Base-by-base conservation (phyloP, 1,140 invertebrate genomes). In the Drosophila obscura region DNA sequence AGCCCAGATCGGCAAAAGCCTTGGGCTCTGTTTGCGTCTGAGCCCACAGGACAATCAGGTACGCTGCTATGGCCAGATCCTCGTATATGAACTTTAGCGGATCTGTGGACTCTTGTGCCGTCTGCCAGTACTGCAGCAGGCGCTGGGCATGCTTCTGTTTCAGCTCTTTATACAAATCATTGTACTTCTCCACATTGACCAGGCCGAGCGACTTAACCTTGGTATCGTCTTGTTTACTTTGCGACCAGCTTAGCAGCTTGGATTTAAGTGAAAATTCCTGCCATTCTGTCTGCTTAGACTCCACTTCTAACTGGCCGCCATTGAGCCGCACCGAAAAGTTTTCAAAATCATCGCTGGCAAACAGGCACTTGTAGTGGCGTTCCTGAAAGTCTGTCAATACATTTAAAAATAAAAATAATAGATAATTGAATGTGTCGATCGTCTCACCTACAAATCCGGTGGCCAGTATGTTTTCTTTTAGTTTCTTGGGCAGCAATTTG, bases 81-180 rank as follows among this genome's bases (percentile, higher is more conserved):
- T 99, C 98, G 93, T 96, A 98, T 5, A 99, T 96, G 94, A 97
- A 99, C 92, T 99, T 99, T 43, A 94, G 89, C 11, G 98, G 97
- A 93, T 99, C 97, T 39, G 98, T 99, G 73, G 94, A 96, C 93
- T 99, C 97, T 16, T 90, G 99, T 74, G 94, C 95, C 92, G 98
- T 97, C 41, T 77, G 57, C 90, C 90, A 91, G 15, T 76, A 72
- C 19, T 78, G 22, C 4, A 96, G 94, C 80, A 98, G 93, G 35
- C 95, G 92, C 68, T 93, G 92, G 3, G 95, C 96, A 94, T 98
- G 97, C 91, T 96, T 97, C 1, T 93, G 76, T 92, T 98, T 98
- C 9, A 98, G 91, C 19, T 94, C 65, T 77, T 95, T 94, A 91
- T 98, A 98, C 26, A 95, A 92, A 39, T 90, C 66, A 81, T 94